Conservation (phyloP, 2,888 invertebrate species). For the Sinodicranocentrus sp. region DNA sequence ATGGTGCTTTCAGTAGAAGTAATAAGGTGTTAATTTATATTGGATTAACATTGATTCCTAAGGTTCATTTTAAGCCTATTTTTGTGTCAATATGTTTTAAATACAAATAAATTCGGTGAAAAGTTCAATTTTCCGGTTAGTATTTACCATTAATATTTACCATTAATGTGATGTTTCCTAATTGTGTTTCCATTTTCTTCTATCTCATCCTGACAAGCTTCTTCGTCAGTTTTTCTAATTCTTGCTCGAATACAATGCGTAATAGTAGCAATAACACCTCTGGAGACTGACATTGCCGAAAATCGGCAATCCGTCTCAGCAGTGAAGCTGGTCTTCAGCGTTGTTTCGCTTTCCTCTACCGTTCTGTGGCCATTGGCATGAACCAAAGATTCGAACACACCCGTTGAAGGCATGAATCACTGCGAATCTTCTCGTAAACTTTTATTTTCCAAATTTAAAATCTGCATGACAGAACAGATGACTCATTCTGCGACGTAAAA, state of each 20-base stretch:
- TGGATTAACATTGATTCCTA: too few relatives aligned
- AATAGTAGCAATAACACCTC: conserved; percentile 57
- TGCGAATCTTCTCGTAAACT: conserved; percentile 14
- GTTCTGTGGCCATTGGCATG: conserved; percentile 54
- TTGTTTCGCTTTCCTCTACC: conserved; percentile 27
- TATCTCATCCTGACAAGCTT: conserved; percentile 16
- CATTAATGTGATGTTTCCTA: conserved; percentile 13
- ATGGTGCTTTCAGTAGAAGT: too few relatives aligned
- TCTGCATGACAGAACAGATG: conserved; percentile 39
- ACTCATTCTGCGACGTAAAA: conserved; percentile 10
- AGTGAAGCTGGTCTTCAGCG: conserved; percentile 9
- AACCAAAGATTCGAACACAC: conserved; percentile 41
- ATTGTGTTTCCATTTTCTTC: conserved; percentile 49
- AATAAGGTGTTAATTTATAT: too few relatives aligned
- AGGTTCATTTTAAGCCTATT: too few relatives aligned
- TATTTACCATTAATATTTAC: too few relatives aligned
- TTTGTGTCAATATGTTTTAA: too few relatives aligned
- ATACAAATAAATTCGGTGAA: too few relatives aligned
- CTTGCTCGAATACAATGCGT: conserved; percentile 47
- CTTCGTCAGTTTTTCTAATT: conserved; percentile 34
- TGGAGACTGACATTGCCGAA: conserved; percentile 55
- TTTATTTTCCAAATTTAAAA: conserved; percentile 27
- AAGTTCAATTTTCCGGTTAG: too few relatives aligned
- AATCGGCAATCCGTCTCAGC: conserved; percentile 43
- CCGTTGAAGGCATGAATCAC: conserved; percentile 62